Percentiles rank a stretch among this genome's conserved stretches.
Evolutionary conservation across 2,888 invertebrate species (phyloP).

Genomic region (Tetanocera ferruginea): DNA sequence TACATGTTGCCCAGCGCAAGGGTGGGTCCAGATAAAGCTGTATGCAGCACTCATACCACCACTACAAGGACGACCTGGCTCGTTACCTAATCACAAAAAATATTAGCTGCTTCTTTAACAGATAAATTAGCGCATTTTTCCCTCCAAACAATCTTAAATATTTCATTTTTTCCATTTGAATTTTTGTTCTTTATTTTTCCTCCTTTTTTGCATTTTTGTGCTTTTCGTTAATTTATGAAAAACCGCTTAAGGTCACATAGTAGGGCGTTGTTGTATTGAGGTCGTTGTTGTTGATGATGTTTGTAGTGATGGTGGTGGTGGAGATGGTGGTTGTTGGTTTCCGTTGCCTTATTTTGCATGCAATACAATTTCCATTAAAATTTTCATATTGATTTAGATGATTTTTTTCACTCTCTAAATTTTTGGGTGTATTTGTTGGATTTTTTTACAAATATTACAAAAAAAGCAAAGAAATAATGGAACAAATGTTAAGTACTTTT

Average conservation of each 20-base stretch:
- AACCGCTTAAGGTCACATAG: conserved; percentile 35
- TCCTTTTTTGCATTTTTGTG: conserved; percentile 12
- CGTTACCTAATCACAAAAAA: conserved; percentile 31
- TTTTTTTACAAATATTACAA: not conserved
- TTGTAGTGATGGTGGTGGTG: not conserved
- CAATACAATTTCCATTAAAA: conserved; percentile 33
- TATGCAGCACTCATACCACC: not conserved
- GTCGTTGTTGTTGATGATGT: conserved; percentile 1
- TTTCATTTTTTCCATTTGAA: not conserved
- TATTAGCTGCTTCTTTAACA: conserved; percentile 38
- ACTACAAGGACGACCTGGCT: not conserved
- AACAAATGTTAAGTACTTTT: conserved; percentile 33
- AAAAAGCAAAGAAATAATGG: not conserved
- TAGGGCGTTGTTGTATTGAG: not conserved
- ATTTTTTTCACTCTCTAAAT: conserved; percentile 6
- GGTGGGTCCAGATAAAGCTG: not conserved
- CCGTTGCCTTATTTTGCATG: conserved; percentile 3
- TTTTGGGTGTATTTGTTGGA: not conserved
- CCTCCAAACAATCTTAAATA: conserved; percentile 23
- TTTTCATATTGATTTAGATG: conserved; percentile 35
- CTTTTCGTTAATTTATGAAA: conserved; percentile 35
- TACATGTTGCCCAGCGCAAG: not conserved
- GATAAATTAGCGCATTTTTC: conserved; percentile 37
- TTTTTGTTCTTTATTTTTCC: not conserved
- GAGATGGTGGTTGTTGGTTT: conserved; percentile 25